These are phyloP conservation scores for Lycaon pictus DNA, from an alignment of 2,113 vertebrate species.

Conservation along the genomic window DNA sequence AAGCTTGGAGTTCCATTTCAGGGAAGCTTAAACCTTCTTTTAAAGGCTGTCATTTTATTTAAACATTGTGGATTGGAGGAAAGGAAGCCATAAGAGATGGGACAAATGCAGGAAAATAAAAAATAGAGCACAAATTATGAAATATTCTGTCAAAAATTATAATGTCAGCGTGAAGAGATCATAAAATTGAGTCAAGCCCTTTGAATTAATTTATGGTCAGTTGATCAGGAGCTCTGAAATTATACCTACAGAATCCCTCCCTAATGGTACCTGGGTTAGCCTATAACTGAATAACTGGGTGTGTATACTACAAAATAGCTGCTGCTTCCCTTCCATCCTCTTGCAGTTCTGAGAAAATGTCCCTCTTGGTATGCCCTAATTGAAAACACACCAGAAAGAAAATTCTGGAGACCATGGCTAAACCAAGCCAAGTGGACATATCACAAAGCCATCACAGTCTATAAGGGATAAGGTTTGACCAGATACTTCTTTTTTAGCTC, in stretches of 20 bases:
- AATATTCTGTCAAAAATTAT: background rate
- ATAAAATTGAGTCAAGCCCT: background rate
- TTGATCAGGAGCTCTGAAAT: background rate
- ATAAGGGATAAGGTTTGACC: background rate
- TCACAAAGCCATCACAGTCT: background rate
- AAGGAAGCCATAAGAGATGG: background rate
- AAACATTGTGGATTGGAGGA: background rate
- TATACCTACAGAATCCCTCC: background rate
- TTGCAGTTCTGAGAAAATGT: background rate
- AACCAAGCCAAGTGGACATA: background rate
- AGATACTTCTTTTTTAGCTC: background rate
- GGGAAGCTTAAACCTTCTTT: background rate
- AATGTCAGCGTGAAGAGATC: background rate
- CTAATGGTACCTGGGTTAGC: background rate
- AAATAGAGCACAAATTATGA: background rate
- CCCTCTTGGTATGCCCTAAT: background rate
- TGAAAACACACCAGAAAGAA: background rate
- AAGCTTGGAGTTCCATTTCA: background rate
- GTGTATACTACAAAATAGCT: background rate
- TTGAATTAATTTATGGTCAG: background rate
- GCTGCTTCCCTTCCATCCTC: background rate
- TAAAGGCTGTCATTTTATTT: background rate
- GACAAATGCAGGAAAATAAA: background rate
- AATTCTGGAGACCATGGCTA: background rate
- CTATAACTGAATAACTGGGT: background rate